A percentile compares a stretch with the other conserved stretches of the same genome.
phyloP scores from a whole-genome alignment of 1,140 invertebrate genomes.

The Trichonephila inaurata region DNA sequence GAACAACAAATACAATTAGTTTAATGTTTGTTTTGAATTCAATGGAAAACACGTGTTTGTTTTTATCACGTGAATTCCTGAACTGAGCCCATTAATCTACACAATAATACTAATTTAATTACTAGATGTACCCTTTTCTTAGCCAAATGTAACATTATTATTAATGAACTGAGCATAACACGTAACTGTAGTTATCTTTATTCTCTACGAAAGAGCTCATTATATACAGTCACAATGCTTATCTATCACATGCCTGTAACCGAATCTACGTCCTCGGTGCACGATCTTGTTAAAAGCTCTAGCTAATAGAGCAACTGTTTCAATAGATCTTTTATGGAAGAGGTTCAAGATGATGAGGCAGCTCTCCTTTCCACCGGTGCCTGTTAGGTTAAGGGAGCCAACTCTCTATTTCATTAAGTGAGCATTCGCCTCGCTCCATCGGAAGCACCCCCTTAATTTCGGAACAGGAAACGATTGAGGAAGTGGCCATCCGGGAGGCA shows the following conservation, averaged over 20 bases:
- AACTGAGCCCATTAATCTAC: too few relatives aligned
- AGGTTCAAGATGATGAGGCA: not conserved
- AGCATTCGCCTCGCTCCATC: not conserved
- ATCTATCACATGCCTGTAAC: not conserved
- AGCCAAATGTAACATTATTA: too few relatives aligned
- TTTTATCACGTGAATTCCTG: too few relatives aligned
- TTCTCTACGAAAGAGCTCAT: too few relatives aligned
- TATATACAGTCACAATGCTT: too few relatives aligned
- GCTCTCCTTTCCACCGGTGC: not conserved
- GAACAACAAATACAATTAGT: too few relatives aligned
- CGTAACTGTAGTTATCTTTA: too few relatives aligned
- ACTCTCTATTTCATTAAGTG: constrained; percentile 20
- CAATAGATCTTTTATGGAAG: not conserved
- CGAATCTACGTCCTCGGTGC: not conserved
- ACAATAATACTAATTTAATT: too few relatives aligned
- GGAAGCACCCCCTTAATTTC: constrained; percentile 57
- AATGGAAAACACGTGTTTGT: too few relatives aligned
- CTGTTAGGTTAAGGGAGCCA: not conserved
- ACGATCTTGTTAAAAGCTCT: not conserved
- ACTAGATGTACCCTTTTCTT: too few relatives aligned
- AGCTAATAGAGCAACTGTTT: not conserved
- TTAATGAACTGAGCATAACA: too few relatives aligned
- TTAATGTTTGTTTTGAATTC: too few relatives aligned
- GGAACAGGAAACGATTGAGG: constrained; percentile 31
- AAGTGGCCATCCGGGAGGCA: constrained; percentile 48